Evolutionary conservation across 2,113 vertebrate species (phyloP), one percentile per base, ranked within the genome.

Genomic region (Corydoras sp.): DNA sequence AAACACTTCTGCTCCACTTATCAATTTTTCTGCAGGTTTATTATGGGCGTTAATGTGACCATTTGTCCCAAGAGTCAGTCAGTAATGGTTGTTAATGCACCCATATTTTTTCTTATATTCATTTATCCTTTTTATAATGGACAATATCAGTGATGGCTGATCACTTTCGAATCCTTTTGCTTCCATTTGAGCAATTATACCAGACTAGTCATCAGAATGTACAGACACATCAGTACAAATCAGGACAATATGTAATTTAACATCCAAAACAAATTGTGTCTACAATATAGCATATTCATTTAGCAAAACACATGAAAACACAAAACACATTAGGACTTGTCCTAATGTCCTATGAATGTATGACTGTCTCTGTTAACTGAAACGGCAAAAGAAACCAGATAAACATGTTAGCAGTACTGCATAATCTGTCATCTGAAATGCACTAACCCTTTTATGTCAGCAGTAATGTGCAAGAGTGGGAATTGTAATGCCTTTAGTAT

Each of bases 1-100:
- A 67, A 14, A 49, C 64, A 73, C 72, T 78, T 79, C 70, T 48
- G 73, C 55, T 77, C 59, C 69, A 65, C 74, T 71, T 43, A 43
- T 43, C 35, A 8, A 5, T 43, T 8, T 43, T 43, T 43, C 35
- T 43, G 35, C 35, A 43, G 2, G 35, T 43, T 43, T 43, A 43
- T 43, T 4, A 43, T 43, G 35, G 35, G 35, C 2, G 4, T 43
- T 43, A 43, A 43, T 43, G 35, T 43, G 35, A 43, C 35, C 7
- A 43, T 43, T 43, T 43, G 4, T 43, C 35, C 35, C 35, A 8
- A 8, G 35, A 43, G 35, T 43, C 35, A 43, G 35, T 43, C 35
- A 43, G 35, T 43, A 43, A 43, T 43, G 35, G 35, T 43, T 43
- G 4, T 43, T 43, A 43, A 43, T 43, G 35, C 35, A 43, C 35